Conservation (phyloP, 2,888 invertebrate species). For the Trachelus stipa region DNA sequence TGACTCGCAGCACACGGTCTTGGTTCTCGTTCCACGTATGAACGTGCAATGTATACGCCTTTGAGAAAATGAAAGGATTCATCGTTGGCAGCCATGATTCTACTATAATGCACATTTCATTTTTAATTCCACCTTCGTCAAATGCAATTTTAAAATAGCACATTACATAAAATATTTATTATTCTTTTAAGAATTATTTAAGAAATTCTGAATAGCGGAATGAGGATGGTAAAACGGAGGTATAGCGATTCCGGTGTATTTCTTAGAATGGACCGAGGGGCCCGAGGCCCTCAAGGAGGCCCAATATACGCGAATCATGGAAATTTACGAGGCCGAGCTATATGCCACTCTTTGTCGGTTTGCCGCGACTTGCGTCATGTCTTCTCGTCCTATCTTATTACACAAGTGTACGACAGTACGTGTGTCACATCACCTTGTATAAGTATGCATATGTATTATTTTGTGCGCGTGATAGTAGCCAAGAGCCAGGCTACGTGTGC, state of each 20-base stretch:
- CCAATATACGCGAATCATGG: slow-evolving; percentile 41
- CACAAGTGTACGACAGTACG: background rate
- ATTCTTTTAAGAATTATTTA: background rate
- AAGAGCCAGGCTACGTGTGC: background rate
- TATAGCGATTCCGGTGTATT: background rate
- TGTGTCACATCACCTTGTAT: background rate
- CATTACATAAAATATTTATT: background rate
- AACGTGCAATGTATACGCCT: background rate
- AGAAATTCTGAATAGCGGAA: background rate
- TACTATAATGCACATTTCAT: background rate
- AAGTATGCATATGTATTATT: slow-evolving; percentile 1
- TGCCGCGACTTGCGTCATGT: slow-evolving; percentile 5
- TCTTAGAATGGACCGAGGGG: background rate
- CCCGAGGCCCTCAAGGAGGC: slow-evolving; percentile 17
- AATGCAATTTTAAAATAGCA: background rate
- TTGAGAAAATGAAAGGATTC: background rate
- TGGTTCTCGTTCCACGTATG: background rate
- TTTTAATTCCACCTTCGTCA: background rate
- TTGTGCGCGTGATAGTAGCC: background rate
- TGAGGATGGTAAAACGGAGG: background rate
- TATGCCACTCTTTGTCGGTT: slow-evolving; percentile 14
- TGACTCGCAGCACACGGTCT: background rate
- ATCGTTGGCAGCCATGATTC: background rate
- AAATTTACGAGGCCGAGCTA: slow-evolving; percentile 49
- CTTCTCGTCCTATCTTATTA: background rate